Evolutionary conservation across 2,888 invertebrate species (phyloP).

Genomic region (Melanotus villosus): DNA sequence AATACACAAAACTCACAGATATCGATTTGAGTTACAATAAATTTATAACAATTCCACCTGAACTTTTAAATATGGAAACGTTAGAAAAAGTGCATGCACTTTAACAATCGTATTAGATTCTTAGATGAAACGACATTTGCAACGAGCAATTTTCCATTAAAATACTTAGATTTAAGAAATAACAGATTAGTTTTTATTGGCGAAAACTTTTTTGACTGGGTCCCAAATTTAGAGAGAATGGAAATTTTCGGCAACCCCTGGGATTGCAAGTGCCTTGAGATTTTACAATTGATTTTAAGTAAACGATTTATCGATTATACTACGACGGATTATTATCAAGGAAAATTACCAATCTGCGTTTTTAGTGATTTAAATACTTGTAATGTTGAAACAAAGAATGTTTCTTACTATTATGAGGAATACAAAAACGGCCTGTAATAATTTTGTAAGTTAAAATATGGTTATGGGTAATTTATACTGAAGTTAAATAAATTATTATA

Average conservation of each 20-base stretch:
- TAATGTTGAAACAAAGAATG: constrained; percentile 2
- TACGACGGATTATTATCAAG: constrained; percentile 47
- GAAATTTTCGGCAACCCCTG: constrained; percentile 55
- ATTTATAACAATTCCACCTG: constrained; percentile 43
- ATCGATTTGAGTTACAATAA: constrained; percentile 54
- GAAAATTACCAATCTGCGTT: constrained; percentile 51
- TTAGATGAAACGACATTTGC: constrained; percentile 50
- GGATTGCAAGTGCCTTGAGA: constrained; percentile 52
- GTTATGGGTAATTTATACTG: no score
- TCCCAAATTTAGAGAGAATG: constrained; percentile 49
- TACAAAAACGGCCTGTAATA: neutral
- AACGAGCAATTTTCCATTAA: constrained; percentile 41
- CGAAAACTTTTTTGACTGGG: constrained; percentile 48
- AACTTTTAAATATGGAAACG: constrained; percentile 49
- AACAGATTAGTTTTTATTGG: constrained; percentile 53
- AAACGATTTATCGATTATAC: constrained; percentile 42
- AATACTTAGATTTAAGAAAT: constrained; percentile 49
- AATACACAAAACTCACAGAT: constrained; percentile 44
- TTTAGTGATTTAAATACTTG: constrained; percentile 12
- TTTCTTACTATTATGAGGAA: constrained; percentile 14
- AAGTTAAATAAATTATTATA: no score
- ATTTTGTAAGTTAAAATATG: no score
- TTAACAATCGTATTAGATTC: constrained; percentile 50
- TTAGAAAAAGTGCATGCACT: constrained; percentile 47
- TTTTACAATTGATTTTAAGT: constrained; percentile 42